Evolutionary conservation across 2,888 invertebrate genomes (phyloP).

Genomic region (Amblyteles armatorius): DNA sequence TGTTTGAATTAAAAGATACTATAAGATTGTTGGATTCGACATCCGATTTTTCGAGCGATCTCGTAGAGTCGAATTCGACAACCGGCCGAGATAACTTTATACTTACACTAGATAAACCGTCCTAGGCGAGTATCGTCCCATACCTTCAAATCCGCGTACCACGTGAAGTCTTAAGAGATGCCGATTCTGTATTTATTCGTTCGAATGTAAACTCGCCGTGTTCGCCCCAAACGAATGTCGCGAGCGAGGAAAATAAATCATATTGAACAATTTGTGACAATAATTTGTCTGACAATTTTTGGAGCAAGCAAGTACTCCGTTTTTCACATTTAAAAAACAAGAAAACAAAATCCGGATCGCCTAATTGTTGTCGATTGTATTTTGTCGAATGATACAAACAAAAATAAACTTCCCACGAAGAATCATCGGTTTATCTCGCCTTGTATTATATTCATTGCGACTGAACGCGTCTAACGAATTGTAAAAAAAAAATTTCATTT

Average conservation of each 20-base stretch:
- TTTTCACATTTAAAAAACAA: conserved; percentile 41
- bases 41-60: conserved; percentile 26
- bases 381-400: conserved; percentile 57
- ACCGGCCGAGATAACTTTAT: conserved; percentile 42
- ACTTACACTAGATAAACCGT: conserved; percentile 42
- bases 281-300: conserved; percentile 56
- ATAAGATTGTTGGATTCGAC: conserved; percentile 13
- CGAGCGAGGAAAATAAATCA: neutral
- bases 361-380: conserved; percentile 60
- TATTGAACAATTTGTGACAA: conserved; percentile 62
- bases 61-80: conserved; percentile 37
- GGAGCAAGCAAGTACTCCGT: conserved; percentile 18
- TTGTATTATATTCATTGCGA: conserved; percentile 7
- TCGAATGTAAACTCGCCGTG: conserved; percentile 17
- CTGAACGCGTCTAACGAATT: conserved; percentile 23
- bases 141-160: neutral
- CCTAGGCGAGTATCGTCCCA: conserved; percentile 37
- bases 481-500: conserved; percentile 26
- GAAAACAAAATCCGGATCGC: conserved; percentile 42
- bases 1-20: conserved; percentile 13
- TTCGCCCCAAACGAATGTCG: conserved; percentile 15
- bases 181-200: neutral
- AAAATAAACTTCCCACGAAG: conserved; percentile 48
- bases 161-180: neutral
- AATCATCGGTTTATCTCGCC: conserved; percentile 7